A percentile compares a stretch with the other conserved stretches of the same genome.
These are phyloP conservation scores for Megalopta genalis DNA, from an alignment of 1,140 invertebrate species.

Conservation along the genomic window DNA sequence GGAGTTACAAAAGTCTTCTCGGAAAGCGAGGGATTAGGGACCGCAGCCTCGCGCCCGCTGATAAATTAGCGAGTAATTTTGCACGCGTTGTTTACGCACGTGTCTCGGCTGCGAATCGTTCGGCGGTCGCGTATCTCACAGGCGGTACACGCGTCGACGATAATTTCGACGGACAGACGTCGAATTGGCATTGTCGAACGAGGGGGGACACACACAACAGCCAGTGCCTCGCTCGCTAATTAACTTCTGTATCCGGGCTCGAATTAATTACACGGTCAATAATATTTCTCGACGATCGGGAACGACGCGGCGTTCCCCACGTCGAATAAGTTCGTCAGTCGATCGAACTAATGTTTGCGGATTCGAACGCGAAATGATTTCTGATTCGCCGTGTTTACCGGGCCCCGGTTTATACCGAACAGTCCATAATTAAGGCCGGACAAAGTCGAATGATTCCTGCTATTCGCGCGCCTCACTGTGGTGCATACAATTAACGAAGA, in stretches of 20 bases:
- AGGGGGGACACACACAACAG: not conserved
- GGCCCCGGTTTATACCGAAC: not conserved
- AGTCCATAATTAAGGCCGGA: conserved; percentile 1
- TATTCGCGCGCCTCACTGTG: not conserved
- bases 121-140: not conserved
- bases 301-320: not conserved
- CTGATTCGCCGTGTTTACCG: not conserved
- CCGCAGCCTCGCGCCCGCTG: not conserved
- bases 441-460: not conserved
- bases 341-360: not conserved
- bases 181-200: not conserved
- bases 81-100: not conserved
- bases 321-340: not conserved
- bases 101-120: not conserved
- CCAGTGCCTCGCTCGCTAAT: not conserved
- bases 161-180: not conserved
- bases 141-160: not conserved
- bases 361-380: not conserved
- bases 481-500: not conserved
- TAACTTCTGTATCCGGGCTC: not conserved
- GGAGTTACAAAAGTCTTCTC: too few relatives aligned
- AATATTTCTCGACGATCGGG: not conserved
- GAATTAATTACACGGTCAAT: not conserved
- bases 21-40: too few relatives aligned
- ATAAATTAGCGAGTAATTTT: not conserved